Evolutionary conservation across 2,113 vertebrate genomes (phyloP).

Genomic region (Myrmophylax atrothorax): DNA sequence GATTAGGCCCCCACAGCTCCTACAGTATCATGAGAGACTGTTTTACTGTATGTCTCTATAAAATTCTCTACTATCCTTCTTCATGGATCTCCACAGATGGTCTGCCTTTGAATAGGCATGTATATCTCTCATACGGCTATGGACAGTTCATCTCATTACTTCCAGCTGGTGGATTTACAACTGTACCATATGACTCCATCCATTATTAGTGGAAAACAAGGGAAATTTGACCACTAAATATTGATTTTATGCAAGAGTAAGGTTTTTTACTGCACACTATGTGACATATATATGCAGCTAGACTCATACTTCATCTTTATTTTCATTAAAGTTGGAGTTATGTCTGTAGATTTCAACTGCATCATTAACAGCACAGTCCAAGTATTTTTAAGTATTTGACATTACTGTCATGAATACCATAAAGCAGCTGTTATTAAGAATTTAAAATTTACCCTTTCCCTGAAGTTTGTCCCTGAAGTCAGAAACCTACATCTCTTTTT

Average conservation of each 20-base stretch:
- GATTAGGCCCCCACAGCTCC: conserved; percentile 46
- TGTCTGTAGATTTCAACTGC: background rate
- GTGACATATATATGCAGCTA: background rate
- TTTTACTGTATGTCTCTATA: conserved; percentile 38
- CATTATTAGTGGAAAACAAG: conserved; percentile 66
- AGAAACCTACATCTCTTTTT: background rate
- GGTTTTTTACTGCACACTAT: conserved; percentile 32
- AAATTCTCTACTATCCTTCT: conserved; percentile 14
- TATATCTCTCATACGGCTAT: conserved; percentile 49
- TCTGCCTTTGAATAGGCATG: conserved; percentile 14
- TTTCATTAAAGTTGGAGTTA: conserved; percentile 27
- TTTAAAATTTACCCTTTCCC: background rate
- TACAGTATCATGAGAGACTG: conserved; percentile 28
- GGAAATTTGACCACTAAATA: conserved; percentile 67
- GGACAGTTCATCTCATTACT: conserved; percentile 61
- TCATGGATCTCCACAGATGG: conserved; percentile 26
- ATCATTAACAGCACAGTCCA: background rate
- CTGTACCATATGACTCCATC: conserved; percentile 60
- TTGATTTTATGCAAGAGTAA: conserved; percentile 65
- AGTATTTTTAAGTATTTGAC: background rate
- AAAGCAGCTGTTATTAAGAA: background rate
- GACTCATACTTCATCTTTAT: background rate
- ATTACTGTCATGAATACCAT: background rate
- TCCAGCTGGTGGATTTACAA: conserved; percentile 66
- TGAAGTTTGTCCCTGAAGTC: background rate